Evolutionary conservation across 2,888 invertebrate species (phyloP), one percentile per base, ranked within the genome.

Genomic region (Drosophila meridiana): DNA sequence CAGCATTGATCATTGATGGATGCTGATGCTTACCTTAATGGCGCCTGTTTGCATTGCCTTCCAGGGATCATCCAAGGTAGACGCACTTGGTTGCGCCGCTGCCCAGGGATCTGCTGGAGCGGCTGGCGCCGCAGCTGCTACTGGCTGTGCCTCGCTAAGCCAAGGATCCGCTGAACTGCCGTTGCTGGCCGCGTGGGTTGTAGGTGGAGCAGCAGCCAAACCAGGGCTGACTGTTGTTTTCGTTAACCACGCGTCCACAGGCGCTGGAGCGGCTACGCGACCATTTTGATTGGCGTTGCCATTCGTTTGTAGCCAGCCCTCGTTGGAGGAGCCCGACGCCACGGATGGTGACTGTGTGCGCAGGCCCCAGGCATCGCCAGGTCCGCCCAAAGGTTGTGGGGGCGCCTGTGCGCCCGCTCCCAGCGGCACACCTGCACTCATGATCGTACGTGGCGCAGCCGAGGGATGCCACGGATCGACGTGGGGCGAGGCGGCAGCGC

Each of bases 31-130:
- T 60, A 92, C 92, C 83, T 92, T 92, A 38, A 88, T 80, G 48
- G 91, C 92, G 62, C 93, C 92, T 26, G 94, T 94, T 55, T 87
- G 87, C 52, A 87, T 58, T 42, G 79, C 77, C 56, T 94, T 94
- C 96, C 96, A 96, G 9, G 96, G 95, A 92, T 96, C 96, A 40
- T 87, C 90, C 8, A 85, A 57, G 20, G 76, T 77, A 28, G 67
- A 50, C 52, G 93, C 90, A 26, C 92, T 58, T 7, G 72, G 26
- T 11, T 75, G 81, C 3, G 93, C 90, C 60, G 65, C 68, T 34
- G 93, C 76, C 84, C 84, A 84, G 4, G 84, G 84, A 73, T 88
- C 84, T 20, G 86, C 86, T n/a, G 88, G 32, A 1, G 63, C 53
- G 2, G 56, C 91, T 36, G 90, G 61, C 40, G 78, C 57, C 40